Conservation (phyloP, 2,797 vertebrate species). For the Buceros bicornis region DNA sequence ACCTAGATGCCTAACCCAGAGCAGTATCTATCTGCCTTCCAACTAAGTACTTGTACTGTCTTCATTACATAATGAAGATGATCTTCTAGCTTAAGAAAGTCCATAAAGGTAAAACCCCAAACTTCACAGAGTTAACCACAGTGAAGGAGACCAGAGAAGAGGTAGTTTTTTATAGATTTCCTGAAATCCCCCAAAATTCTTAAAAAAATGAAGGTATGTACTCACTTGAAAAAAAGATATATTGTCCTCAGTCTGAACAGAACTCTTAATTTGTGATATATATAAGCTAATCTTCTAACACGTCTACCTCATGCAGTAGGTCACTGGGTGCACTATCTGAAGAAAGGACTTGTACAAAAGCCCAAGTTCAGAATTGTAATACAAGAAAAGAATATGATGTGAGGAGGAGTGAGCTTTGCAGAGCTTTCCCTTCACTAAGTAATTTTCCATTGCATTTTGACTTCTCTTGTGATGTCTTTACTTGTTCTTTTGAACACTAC, state of each 20-base stretch:
- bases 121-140: neutral
- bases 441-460: neutral
- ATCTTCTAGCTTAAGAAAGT: neutral
- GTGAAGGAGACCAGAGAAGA: neutral
- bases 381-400: neutral
- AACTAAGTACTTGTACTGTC: neutral
- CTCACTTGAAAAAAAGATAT: neutral
- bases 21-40: neutral
- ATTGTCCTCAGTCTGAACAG: neutral
- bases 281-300: neutral
- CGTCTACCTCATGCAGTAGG: neutral
- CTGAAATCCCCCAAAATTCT: neutral
- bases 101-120: neutral
- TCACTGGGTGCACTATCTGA: neutral
- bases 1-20: neutral
- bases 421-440: neutral
- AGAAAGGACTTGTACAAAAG: neutral
- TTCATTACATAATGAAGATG: neutral
- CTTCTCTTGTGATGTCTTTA: neutral
- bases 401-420: neutral
- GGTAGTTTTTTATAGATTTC: neutral
- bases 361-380: neutral
- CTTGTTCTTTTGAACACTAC: neutral
- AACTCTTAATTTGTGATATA: neutral
- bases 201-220: neutral